Evolutionary conservation across 2,113 vertebrate genomes (phyloP).

Genomic region (Atlantisia rogersi): DNA sequence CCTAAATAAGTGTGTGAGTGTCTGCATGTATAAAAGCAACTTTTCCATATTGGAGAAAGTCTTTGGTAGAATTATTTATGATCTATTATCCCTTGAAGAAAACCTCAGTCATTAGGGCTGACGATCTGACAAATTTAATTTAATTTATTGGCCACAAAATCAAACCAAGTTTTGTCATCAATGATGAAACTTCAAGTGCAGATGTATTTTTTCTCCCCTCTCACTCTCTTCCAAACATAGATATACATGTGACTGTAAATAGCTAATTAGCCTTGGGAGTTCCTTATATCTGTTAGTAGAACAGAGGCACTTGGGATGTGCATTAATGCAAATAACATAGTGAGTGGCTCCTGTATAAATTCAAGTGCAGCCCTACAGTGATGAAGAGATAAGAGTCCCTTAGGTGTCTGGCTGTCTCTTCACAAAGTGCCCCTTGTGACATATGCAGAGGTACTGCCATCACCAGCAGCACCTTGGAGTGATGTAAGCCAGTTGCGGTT

Average conservation of each 20-base stretch:
- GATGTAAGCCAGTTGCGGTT: rapidly evolving
- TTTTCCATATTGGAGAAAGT: neutral
- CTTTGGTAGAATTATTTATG: neutral
- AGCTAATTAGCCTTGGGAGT: neutral
- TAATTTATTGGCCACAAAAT: neutral
- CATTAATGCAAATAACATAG: neutral
- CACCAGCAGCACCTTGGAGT: neutral
- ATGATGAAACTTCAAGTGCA: neutral
- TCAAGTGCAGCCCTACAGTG: neutral
- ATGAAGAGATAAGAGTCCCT: neutral
- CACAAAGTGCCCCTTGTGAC: neutral
- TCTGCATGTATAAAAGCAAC: neutral
- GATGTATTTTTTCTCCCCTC: neutral
- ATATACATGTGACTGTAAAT: neutral
- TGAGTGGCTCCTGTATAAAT: neutral
- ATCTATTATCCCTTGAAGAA: neutral
- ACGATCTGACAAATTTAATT: neutral
- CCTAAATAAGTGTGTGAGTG: neutral
- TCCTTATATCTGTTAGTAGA: neutral
- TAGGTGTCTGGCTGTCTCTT: neutral
- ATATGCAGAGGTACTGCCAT: neutral
- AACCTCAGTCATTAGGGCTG: neutral
- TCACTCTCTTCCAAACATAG: neutral
- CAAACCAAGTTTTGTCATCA: neutral
- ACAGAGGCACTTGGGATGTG: neutral